A percentile compares a stretch with the other conserved stretches of the same genome.
Evolutionary conservation across 2,888 invertebrate species (phyloP).

Genomic region (Terebella lapidaria): DNA sequence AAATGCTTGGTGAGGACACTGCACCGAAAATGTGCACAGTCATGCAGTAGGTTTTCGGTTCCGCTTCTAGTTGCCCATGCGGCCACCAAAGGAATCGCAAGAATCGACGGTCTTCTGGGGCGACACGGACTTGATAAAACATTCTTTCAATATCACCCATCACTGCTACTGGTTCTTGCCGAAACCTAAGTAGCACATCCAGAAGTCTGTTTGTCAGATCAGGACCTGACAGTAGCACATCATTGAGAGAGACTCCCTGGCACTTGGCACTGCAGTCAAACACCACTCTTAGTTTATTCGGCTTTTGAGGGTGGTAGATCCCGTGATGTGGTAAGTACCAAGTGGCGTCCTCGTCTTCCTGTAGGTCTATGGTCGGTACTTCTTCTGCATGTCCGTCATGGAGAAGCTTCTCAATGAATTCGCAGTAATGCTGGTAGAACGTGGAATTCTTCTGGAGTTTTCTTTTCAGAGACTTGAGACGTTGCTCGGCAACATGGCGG

Average conservation of each 20-base stretch:
- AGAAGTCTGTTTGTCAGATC: conserved; percentile 7
- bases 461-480: conserved; percentile 2
- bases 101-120: neutral
- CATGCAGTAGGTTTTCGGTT: conserved; percentile 8
- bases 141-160: conserved; percentile 14
- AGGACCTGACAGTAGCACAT: conserved; percentile 12
- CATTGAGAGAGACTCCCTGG: conserved; percentile 7
- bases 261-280: conserved; percentile 9
- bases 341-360: neutral
- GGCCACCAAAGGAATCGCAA: conserved; percentile 12
- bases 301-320: conserved; percentile 10
- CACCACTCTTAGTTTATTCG: conserved; percentile 10
- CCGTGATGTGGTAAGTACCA: conserved; percentile 12
- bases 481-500: neutral
- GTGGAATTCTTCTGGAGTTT: conserved; percentile 1
- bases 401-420: conserved; percentile 5
- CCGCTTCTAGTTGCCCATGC: neutral
- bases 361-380: conserved; percentile 1
- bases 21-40: conserved; percentile 8
- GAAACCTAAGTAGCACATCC: conserved; percentile 12
- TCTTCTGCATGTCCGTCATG: conserved; percentile 13
- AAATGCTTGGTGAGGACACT: conserved; percentile 3
- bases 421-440: conserved; percentile 1
- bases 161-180: conserved; percentile 9
- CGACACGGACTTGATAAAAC: conserved; percentile 11